Percentiles rank a stretch among this genome's conserved stretches.
These are phyloP conservation scores for Equus przewalskii DNA, from an alignment of 2,113 vertebrate genomes.

Conservation along the genomic window DNA sequence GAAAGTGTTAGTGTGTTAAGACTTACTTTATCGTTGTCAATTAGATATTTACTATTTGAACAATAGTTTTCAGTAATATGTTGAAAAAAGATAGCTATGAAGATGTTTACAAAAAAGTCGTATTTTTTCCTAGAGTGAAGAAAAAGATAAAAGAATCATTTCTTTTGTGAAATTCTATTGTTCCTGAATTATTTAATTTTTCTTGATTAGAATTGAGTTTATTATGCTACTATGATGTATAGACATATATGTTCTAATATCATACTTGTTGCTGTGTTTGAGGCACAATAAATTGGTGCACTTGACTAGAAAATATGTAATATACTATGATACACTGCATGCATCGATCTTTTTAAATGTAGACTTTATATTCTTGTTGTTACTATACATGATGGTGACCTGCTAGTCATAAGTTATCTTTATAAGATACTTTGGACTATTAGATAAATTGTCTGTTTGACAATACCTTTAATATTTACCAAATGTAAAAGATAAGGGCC, in stretches of 20 bases:
- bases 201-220: slow-evolving; percentile 85
- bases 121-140: slow-evolving; percentile 83
- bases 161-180: slow-evolving; percentile 87
- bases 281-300: slow-evolving; percentile 88
- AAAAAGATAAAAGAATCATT: slow-evolving; percentile 84
- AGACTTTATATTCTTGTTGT: slow-evolving; percentile 87
- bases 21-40: slow-evolving; percentile 89
- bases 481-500: slow-evolving; percentile 83
- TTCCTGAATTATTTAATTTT: slow-evolving; percentile 80
- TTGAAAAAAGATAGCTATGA: slow-evolving; percentile 85
- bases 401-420: slow-evolving; percentile 88
- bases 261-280: slow-evolving; percentile 86
- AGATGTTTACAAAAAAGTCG: slow-evolving; percentile 89
- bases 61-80: slow-evolving; percentile 86
- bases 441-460: slow-evolving; percentile 85
- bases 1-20: slow-evolving; percentile 89
- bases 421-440: slow-evolving; percentile 89
- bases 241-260: slow-evolving; percentile 85
- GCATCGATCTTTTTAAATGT: slow-evolving; percentile 85
- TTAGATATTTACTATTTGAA: slow-evolving; percentile 88
- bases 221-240: slow-evolving; percentile 86
- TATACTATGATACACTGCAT: slow-evolving; percentile 84
- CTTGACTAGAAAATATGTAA: slow-evolving; percentile 86
- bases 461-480: slow-evolving; percentile 83
- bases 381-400: slow-evolving; percentile 88